Conservation (phyloP, 2,888 invertebrate genomes). For the Trachelus tabidus region DNA sequence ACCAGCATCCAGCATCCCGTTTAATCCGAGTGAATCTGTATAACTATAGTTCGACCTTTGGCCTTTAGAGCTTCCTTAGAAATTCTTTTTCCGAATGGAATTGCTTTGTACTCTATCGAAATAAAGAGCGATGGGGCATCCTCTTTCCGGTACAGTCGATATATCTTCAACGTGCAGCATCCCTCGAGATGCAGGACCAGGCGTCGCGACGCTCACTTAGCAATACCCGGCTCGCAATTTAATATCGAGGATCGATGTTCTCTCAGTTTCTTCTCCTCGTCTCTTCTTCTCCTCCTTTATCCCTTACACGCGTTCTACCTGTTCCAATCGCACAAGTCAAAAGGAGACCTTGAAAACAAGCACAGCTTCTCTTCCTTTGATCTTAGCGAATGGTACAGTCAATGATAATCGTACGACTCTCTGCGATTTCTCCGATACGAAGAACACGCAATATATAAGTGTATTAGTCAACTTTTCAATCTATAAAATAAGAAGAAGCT, state of each 20-base stretch:
- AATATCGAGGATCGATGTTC: neutral
- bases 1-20: neutral
- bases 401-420: neutral
- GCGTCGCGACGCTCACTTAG: neutral
- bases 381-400: neutral
- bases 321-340: neutral
- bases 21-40: neutral
- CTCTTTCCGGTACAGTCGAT: neutral
- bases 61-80: neutral
- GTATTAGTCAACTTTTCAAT: neutral
- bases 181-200: neutral
- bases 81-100: neutral
- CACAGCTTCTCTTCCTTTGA: neutral
- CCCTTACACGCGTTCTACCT: neutral
- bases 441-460: no score
- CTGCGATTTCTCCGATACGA: neutral
- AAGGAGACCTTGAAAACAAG: neutral
- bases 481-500: neutral
- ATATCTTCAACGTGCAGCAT: neutral
- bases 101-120: neutral
- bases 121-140: neutral
- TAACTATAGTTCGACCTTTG: constrained; percentile 14
- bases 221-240: constrained; percentile 4
- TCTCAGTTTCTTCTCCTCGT: neutral
- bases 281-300: neutral